These are phyloP conservation scores for Eugnorisma glareosa DNA, from an alignment of 2,888 invertebrate genomes.

Conservation along the genomic window DNA sequence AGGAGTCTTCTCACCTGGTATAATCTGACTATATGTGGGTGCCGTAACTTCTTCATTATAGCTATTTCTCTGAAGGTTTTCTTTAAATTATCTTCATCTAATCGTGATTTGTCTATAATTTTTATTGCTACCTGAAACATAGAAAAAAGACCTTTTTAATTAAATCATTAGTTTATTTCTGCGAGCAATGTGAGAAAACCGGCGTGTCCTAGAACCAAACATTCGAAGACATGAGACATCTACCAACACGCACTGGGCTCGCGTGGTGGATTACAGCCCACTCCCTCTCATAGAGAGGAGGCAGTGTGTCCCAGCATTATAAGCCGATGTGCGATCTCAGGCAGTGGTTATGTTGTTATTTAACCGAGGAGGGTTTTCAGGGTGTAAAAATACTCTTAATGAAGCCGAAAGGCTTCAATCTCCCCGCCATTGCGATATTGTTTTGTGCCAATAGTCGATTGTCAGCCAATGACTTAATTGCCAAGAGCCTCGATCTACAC, in stretches of 20 bases:
- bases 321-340: constrained; percentile 11
- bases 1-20: constrained; percentile 93
- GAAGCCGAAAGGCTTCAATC: too few relatives aligned
- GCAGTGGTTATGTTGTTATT: neutral
- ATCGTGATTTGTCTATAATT: constrained; percentile 97
- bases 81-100: constrained; percentile 97
- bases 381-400: too few relatives aligned
- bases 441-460: too few relatives aligned
- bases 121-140: constrained; percentile 97
- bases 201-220: neutral
- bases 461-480: too few relatives aligned
- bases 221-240: neutral
- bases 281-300: neutral
- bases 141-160: neutral
- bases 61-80: constrained; percentile 99
- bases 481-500: too few relatives aligned
- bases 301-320: neutral
- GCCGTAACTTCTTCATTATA: constrained; percentile 97
- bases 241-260: neutral
- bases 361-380: neutral
- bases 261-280: too few relatives aligned
- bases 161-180: neutral
- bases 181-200: neutral
- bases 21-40: constrained; percentile 98
- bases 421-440: too few relatives aligned